Conservation (phyloP, 2,113 vertebrate genomes). For the Protobothrops mucrosquamatus region DNA sequence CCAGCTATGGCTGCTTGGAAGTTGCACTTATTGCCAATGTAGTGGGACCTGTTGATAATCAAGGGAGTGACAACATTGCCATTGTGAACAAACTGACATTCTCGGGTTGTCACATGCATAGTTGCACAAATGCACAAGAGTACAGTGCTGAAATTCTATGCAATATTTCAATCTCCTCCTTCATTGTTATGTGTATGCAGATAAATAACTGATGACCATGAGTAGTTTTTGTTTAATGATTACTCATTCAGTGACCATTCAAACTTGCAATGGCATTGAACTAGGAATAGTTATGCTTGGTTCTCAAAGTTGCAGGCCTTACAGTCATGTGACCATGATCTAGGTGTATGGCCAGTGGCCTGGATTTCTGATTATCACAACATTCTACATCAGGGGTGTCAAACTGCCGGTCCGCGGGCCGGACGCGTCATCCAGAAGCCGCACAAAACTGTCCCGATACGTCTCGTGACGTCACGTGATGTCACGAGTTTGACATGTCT, state of each 20-base stretch:
- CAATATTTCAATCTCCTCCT: neutral
- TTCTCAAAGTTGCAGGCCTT: neutral
- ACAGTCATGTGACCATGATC: neutral
- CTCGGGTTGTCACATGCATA: neutral
- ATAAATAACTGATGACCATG: neutral
- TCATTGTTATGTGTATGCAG: neutral
- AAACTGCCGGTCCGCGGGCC: too few relatives aligned
- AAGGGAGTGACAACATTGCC: neutral
- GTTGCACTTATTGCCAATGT: constrained; percentile 2
- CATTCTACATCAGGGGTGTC: neutral
- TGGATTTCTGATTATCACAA: neutral
- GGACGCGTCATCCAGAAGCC: too few relatives aligned
- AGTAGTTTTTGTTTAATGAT: neutral
- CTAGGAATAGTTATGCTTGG: neutral
- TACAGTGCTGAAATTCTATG: neutral
- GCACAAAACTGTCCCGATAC: too few relatives aligned
- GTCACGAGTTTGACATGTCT: too few relatives aligned
- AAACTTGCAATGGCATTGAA: neutral
- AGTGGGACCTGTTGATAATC: neutral
- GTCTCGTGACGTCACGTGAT: too few relatives aligned
- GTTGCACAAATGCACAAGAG: neutral
- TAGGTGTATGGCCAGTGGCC: neutral
- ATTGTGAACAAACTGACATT: neutral
- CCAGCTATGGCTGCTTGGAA: neutral
- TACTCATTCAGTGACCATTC: neutral